Evolutionary conservation across 1,140 invertebrate species (phyloP).

Genomic region (Pseudomyrmex sp.): DNA sequence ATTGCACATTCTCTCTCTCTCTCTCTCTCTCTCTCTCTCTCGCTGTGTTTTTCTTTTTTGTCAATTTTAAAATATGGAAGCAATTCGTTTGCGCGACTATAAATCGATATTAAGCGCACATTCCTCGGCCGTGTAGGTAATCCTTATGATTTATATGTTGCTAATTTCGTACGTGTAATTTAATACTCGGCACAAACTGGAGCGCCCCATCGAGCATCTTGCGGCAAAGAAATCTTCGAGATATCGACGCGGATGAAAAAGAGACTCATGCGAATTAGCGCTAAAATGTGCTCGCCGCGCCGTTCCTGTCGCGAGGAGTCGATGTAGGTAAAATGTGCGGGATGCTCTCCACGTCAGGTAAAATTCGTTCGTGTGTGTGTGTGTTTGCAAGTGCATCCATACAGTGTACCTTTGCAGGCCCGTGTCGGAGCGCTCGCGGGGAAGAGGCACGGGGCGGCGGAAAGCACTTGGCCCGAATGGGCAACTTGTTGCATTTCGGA

Average conservation of each 20-base stretch:
- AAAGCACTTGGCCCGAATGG: conserved; percentile 78
- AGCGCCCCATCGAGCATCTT: conserved; percentile 26
- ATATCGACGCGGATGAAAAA: conserved; percentile 37
- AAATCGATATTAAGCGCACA: conserved; percentile 14
- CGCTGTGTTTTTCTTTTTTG: not conserved
- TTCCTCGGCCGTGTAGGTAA: not conserved
- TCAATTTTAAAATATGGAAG: not conserved
- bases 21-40: too few relatives aligned
- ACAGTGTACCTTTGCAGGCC: conserved; percentile 44
- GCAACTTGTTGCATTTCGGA: conserved; percentile 83
- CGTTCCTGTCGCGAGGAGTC: conserved; percentile 25
- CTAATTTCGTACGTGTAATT: conserved; percentile 22
- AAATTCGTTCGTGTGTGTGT: conserved; percentile 14
- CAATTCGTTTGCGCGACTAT: not conserved
- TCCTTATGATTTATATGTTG: not conserved
- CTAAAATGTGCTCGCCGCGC: conserved; percentile 25
- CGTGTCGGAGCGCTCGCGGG: conserved; percentile 39
- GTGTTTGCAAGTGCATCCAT: conserved; percentile 35
- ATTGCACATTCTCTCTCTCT: too few relatives aligned
- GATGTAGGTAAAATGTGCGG: conserved; percentile 6
- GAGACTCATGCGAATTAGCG: conserved; percentile 57
- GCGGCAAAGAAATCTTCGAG: conserved; percentile 46
- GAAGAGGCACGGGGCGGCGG: conserved; percentile 15
- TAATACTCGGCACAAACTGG: not conserved
- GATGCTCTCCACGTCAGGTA: conserved; percentile 30